Conservation (phyloP, 2,113 vertebrate genomes). For the Tachysurus fulvidraco region DNA sequence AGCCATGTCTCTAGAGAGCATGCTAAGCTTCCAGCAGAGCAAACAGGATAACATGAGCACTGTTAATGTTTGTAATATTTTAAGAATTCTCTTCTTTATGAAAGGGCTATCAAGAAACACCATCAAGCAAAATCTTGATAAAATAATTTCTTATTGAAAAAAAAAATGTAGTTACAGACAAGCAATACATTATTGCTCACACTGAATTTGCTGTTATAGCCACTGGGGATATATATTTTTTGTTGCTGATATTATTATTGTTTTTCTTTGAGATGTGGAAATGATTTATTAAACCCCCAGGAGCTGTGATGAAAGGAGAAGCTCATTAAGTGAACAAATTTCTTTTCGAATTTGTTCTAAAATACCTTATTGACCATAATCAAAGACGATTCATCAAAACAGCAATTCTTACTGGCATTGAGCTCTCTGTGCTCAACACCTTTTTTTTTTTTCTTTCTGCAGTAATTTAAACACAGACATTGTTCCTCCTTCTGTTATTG, state of each 20-base stretch:
- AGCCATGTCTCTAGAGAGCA: conserved; percentile 33
- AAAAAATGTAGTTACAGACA: conserved; percentile 9
- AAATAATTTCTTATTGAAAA: neutral
- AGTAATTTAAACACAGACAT: conserved; percentile 3
- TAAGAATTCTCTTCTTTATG: neutral
- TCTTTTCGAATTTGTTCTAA: conserved; percentile 36
- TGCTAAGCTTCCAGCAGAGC: conserved; percentile 22
- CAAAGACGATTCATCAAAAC: conserved; percentile 34
- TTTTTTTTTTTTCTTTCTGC: neutral
- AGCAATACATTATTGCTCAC: conserved; percentile 11
- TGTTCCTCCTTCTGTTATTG: neutral
- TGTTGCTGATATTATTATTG: conserved; percentile 38
- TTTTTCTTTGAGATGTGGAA: conserved; percentile 28
- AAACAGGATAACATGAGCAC: conserved; percentile 9
- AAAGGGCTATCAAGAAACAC: conserved; percentile 8
- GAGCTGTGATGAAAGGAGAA: conserved; percentile 40
- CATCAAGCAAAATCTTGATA: neutral
- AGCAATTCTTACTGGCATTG: neutral
- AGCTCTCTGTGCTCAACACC: neutral
- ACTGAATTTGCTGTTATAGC: conserved; percentile 31
- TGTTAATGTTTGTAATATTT: neutral
- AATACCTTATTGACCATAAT: conserved; percentile 39
- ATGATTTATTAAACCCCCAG: conserved; percentile 38
- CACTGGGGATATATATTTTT: conserved; percentile 19
- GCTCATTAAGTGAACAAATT: conserved; percentile 45